phyloP scores from a whole-genome alignment of 2,888 invertebrate species.

The Synergus umbraculus region DNA sequence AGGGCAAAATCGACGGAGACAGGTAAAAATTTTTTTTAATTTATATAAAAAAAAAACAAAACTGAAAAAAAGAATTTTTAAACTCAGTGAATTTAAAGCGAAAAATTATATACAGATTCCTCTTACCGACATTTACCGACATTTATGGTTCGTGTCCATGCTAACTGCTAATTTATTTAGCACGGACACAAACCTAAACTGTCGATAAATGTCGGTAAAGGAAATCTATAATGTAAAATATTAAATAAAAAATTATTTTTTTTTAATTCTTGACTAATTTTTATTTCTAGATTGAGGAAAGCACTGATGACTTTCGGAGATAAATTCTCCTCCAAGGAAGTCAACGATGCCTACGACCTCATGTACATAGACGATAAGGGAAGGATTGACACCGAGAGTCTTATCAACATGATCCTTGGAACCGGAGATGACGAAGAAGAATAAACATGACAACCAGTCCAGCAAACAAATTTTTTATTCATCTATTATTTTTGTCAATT shows the following conservation, averaged over 20 bases:
- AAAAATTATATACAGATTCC: neutral
- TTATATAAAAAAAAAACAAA: neutral
- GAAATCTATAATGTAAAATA: neutral
- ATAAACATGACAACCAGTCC: conserved; percentile 3
- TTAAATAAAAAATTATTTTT: too few species aligned
- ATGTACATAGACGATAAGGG: conserved; percentile 86
- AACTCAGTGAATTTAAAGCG: neutral
- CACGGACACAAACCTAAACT: neutral
- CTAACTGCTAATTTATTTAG: neutral
- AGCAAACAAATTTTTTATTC: neutral
- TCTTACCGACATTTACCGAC: neutral
- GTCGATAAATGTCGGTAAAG: neutral
- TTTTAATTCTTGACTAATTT: neutral
- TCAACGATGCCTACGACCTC: conserved; percentile 95
- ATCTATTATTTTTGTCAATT: conserved; percentile 1
- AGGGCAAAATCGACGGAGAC: conserved; percentile 93
- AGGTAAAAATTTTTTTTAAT: conserved; percentile 77
- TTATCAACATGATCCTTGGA: conserved; percentile 49
- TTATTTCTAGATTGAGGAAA: conserved; percentile 47
- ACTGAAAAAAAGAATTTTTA: neutral
- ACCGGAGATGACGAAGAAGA: conserved; percentile 46
- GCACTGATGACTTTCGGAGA: conserved; percentile 50
- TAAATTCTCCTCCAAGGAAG: conserved; percentile 66
- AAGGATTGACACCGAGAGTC: conserved; percentile 50
- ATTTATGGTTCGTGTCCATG: neutral